Conservation (phyloP, 2,797 vertebrate genomes). For the Notolepis coatsorum region DNA sequence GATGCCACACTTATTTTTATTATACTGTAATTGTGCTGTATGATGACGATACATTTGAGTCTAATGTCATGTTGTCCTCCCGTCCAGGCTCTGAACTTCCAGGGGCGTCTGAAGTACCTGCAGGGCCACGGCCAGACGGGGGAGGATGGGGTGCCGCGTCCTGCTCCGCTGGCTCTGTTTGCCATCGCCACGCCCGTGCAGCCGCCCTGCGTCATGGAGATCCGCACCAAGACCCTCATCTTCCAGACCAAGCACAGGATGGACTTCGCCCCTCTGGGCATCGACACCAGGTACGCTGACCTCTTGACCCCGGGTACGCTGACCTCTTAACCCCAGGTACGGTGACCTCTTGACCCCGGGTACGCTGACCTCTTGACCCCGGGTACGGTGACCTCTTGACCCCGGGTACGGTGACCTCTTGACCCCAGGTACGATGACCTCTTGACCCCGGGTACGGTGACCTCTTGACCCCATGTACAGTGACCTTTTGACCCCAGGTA, state of each 20-base stretch:
- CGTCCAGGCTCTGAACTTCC: slow-evolving; percentile 70
- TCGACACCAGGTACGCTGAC: slow-evolving; percentile 65
- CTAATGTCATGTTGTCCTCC: neutral
- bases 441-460: too few relatives aligned
- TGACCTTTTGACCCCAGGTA: too few relatives aligned
- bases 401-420: too few relatives aligned
- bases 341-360: too few relatives aligned
- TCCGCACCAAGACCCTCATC: slow-evolving; percentile 71
- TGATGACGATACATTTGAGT: too few relatives aligned
- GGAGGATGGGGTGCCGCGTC: slow-evolving; percentile 20
- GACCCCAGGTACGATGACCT: too few relatives aligned
- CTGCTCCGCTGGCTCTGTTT: slow-evolving; percentile 69
- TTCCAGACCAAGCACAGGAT: slow-evolving; percentile 79
- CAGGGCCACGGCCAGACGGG: slow-evolving; percentile 37
- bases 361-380: too few relatives aligned
- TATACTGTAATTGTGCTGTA: too few relatives aligned
- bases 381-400: too few relatives aligned
- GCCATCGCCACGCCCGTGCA: slow-evolving; percentile 72
- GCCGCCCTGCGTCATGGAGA: slow-evolving; percentile 66
- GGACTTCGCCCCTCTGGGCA: slow-evolving; percentile 74
- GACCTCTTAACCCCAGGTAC: too few relatives aligned
- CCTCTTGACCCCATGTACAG: too few relatives aligned
- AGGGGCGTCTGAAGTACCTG: slow-evolving; percentile 73
- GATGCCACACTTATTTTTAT: too few relatives aligned
- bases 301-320: neutral